phyloP scores from a whole-genome alignment of 1,140 invertebrate genomes.

The Sinella curviseta region DNA sequence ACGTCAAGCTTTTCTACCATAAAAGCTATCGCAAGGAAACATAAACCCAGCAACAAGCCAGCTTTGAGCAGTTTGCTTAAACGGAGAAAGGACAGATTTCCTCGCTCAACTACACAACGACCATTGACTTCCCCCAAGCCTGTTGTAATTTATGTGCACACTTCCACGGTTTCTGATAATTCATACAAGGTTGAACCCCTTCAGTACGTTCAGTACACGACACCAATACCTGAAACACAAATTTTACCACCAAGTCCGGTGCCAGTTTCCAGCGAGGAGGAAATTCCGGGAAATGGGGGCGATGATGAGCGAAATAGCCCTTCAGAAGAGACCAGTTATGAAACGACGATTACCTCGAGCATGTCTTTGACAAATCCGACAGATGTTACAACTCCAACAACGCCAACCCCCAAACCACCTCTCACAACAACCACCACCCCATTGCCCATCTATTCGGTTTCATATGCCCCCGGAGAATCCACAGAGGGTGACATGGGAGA shows the following conservation, averaged over 20 bases:
- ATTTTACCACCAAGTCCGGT: neutral
- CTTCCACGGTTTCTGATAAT: conserved; percentile 1
- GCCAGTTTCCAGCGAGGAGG: neutral
- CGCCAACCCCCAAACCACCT: neutral
- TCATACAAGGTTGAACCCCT: conserved; percentile 11
- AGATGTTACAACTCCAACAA: neutral
- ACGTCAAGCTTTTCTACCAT: neutral
- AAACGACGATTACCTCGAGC: neutral
- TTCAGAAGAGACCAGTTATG: neutral
- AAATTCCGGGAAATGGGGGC: neutral
- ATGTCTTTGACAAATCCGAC: neutral
- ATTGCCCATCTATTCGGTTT: neutral
- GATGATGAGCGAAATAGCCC: neutral
- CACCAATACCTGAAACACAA: conserved; percentile 1
- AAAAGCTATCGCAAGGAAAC: conserved; percentile 7
- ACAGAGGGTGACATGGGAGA: neutral
- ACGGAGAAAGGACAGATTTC: neutral
- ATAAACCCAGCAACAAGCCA: conserved; percentile 7
- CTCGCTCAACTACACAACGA: neutral
- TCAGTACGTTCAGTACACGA: neutral
- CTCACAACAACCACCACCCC: neutral
- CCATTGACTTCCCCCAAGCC: neutral
- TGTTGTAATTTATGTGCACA: conserved; percentile 16
- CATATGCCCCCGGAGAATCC: neutral
- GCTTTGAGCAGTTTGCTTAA: neutral